These are phyloP conservation scores for Metellina segmentata DNA, from an alignment of 2,888 invertebrate species.

Conservation along the genomic window DNA sequence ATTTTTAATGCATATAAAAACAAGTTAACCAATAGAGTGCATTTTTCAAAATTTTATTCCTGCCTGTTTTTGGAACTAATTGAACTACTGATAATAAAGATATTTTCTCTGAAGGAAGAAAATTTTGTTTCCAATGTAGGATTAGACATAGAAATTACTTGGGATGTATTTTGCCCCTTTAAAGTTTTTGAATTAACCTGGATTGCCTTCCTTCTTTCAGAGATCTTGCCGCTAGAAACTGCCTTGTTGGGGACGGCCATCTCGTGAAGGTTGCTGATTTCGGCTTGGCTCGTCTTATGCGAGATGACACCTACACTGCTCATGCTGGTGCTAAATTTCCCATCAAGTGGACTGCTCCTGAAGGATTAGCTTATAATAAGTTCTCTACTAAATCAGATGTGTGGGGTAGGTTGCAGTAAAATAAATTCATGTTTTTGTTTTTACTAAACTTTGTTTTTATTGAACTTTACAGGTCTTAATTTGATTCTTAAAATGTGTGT, in stretches of 20 bases:
- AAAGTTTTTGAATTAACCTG: not conserved
- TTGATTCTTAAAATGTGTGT: not conserved
- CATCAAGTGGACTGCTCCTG: conserved; percentile 99
- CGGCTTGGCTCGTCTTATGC: conserved; percentile 97
- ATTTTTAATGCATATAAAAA: too few species aligned
- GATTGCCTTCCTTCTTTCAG: conserved; percentile 82
- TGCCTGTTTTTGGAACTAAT: too few species aligned
- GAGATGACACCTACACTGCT: conserved; percentile 98
- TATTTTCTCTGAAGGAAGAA: too few species aligned
- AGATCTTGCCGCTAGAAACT: conserved; percentile 99
- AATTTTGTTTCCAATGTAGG: too few species aligned
- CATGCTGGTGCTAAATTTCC: conserved; percentile 99
- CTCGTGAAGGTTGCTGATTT: conserved; percentile 99
- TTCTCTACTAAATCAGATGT: conserved; percentile 92
- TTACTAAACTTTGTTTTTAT: not conserved
- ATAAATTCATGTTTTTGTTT: not conserved
- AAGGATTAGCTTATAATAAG: conserved; percentile 98
- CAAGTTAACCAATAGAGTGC: too few species aligned
- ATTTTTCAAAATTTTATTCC: too few species aligned
- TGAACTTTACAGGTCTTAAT: not conserved
- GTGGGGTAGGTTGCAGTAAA: conserved; percentile 80
- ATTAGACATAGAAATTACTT: too few species aligned
- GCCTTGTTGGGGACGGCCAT: conserved; percentile 97
- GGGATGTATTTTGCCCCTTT: too few species aligned
- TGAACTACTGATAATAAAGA: too few species aligned